These are phyloP conservation scores for Oligia fasciuncula DNA, from an alignment of 2,888 invertebrate species.

Conservation along the genomic window DNA sequence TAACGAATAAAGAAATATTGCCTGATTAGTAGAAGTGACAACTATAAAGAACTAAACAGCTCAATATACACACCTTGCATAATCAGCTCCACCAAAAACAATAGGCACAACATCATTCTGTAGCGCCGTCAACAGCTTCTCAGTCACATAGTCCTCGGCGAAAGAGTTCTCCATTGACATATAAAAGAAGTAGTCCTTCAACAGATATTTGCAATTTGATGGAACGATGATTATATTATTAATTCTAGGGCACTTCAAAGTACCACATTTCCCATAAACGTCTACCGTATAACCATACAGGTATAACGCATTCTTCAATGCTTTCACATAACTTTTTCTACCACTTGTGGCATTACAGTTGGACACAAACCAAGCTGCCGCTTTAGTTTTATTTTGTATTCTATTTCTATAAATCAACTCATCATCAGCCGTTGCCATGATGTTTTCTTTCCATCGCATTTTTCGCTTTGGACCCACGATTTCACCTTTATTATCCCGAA, in stretches of 20 bases:
- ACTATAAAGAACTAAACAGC: not conserved
- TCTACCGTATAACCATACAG: slow-evolving; percentile 81
- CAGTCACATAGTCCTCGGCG: slow-evolving; percentile 88
- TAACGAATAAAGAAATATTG: not conserved
- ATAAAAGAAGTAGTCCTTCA: slow-evolving; percentile 93
- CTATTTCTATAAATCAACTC: slow-evolving; percentile 66
- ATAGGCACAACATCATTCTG: slow-evolving; percentile 91
- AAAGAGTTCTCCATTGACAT: slow-evolving; percentile 93
- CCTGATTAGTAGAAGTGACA: not conserved
- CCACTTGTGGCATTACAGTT: slow-evolving; percentile 76
- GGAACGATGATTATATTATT: slow-evolving; percentile 25
- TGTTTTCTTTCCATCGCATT: slow-evolving; percentile 64
- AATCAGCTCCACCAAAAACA: slow-evolving; percentile 92
- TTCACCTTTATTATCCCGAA: slow-evolving; percentile 74
- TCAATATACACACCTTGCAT: slow-evolving; percentile 81
- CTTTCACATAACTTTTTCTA: slow-evolving; percentile 71
- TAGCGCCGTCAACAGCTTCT: slow-evolving; percentile 91
- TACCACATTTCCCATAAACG: slow-evolving; percentile 89
- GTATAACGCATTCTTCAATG: slow-evolving; percentile 72
- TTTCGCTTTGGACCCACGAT: slow-evolving; percentile 77
- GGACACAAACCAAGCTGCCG: slow-evolving; percentile 87
- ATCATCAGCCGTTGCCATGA: slow-evolving; percentile 67
- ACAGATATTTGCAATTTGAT: slow-evolving; percentile 74
- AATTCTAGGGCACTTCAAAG: slow-evolving; percentile 72
- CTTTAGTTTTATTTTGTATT: slow-evolving; percentile 78